Base-by-base conservation (phyloP, 2,888 invertebrate genomes). In the Petrolisthes manimaculis region DNA sequence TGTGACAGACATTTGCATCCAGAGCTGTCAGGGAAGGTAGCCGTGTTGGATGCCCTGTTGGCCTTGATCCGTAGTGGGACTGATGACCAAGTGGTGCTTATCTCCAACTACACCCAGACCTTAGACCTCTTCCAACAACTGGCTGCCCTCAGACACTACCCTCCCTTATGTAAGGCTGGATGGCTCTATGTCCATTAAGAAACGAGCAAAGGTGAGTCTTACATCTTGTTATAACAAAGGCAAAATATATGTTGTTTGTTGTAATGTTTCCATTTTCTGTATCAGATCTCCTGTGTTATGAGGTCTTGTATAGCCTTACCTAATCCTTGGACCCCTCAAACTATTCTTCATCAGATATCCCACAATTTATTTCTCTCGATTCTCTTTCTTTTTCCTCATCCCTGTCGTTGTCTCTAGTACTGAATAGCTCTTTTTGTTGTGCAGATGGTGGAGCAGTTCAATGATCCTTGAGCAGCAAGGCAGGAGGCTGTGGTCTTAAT, bases 101-200 rank as follows among this genome's bases (percentile, higher is more conserved):
- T 99, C 1, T 99, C 99, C 12, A 99, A 99, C 94, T 99, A 99
- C 92, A 99, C 99, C 0, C 99, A 99, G 94, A 99, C 99, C 0
- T 94, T 99, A 92, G 99, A 99, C 93, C 94, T 99, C 91, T 99
- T 99, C 93, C 98, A 99, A 93, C 96, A 96, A 93, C 94, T 99
- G 69, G 97, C 97, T 92, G 94, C 95, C 71, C 96, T 97, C 92
- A 95, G 98, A 91, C 95, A 95, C 91, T 99, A 99, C 93, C 95
- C n/a, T n/a, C n/a, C n/a, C 95, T 56, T 99, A 96, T 93, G 98
- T 99, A 0, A 95, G 99, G 84, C 94, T 99, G 5, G 99, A 99
- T 94, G 99, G 99, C 4, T 95, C 97, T 0, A 99, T 99, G 99
- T 96, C 97, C 0, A 99, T 99, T 54, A 99, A 99, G 93, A 99